Percentiles rank a stretch among this genome's conserved stretches.
These are phyloP conservation scores for Cephalopterus ornatus DNA, from an alignment of 2,113 vertebrate genomes.

Conservation along the genomic window DNA sequence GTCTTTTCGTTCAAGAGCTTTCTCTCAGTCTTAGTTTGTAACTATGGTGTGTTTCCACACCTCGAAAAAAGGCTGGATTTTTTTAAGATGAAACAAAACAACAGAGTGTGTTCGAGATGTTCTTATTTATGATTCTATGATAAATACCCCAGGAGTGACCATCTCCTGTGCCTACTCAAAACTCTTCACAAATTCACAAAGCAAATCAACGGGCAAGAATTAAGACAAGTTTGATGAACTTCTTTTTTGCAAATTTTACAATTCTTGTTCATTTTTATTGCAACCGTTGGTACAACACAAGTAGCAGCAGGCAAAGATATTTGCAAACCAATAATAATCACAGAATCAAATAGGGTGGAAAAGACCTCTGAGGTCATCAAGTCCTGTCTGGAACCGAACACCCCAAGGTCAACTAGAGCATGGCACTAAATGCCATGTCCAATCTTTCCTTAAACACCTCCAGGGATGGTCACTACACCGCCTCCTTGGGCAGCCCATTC, in stretches of 20 bases:
- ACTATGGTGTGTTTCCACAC: background rate
- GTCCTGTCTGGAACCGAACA: fast-evolving
- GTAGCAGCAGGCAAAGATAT: background rate
- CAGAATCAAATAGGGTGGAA: background rate
- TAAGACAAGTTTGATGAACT: background rate
- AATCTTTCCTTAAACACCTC: background rate
- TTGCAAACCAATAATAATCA: background rate
- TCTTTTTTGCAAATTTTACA: background rate
- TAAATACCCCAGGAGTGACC: fast-evolving
- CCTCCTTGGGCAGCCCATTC: background rate
- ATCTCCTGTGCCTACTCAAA: background rate
- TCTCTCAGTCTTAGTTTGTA: background rate
- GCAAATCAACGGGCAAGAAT: background rate
- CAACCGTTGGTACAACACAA: background rate
- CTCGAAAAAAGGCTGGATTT: background rate
- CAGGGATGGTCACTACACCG: fast-evolving
- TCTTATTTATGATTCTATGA: background rate
- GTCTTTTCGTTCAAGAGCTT: background rate
- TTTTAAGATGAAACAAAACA: background rate
- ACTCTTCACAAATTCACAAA: background rate
- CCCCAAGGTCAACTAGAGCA: fast-evolving
- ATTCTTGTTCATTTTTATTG: background rate
- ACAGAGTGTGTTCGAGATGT: background rate
- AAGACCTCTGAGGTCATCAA: fast-evolving
- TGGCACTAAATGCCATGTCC: fast-evolving